Conservation (phyloP, 1,140 invertebrate species). For the Gryon sp. region DNA sequence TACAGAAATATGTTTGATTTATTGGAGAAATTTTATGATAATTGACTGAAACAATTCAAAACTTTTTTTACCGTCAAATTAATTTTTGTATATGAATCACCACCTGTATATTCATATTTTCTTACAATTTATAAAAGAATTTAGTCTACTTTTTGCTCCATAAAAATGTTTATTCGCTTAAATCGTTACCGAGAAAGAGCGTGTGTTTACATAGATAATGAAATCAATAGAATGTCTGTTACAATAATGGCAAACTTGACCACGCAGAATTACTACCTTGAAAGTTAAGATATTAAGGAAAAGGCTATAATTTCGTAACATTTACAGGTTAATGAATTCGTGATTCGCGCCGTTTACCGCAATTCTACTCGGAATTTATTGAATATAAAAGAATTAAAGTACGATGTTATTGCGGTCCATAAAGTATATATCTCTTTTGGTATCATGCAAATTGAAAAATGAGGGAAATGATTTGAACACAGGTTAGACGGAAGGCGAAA, state of each 20-base stretch:
- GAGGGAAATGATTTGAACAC: constrained; percentile 42
- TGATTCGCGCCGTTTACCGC: constrained; percentile 47
- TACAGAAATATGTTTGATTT: too few relatives aligned
- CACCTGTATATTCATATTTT: too few relatives aligned
- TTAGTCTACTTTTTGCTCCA: too few relatives aligned
- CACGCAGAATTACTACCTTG: neutral
- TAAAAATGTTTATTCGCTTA: too few relatives aligned
- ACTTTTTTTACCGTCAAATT: too few relatives aligned
- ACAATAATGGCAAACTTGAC: too few relatives aligned
- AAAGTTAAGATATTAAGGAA: constrained; percentile 22
- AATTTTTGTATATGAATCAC: too few relatives aligned
- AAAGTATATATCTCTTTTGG: constrained; percentile 52
- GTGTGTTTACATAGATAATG: too few relatives aligned
- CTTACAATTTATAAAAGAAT: too few relatives aligned
- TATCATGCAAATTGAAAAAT: constrained; percentile 58
- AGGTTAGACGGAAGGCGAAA: constrained; percentile 46
- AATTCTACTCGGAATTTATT: constrained; percentile 43
- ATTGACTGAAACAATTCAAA: too few relatives aligned
- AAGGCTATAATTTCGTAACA: constrained; percentile 36
- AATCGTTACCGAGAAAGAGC: too few relatives aligned
- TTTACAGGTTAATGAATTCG: constrained; percentile 60
- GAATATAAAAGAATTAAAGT: constrained; percentile 53
- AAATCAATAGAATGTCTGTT: neutral
- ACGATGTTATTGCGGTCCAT: constrained; percentile 37
- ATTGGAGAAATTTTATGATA: too few relatives aligned